These are phyloP conservation scores for Deilephila elpenor DNA, from an alignment of 2,888 invertebrate genomes.

Conservation along the genomic window DNA sequence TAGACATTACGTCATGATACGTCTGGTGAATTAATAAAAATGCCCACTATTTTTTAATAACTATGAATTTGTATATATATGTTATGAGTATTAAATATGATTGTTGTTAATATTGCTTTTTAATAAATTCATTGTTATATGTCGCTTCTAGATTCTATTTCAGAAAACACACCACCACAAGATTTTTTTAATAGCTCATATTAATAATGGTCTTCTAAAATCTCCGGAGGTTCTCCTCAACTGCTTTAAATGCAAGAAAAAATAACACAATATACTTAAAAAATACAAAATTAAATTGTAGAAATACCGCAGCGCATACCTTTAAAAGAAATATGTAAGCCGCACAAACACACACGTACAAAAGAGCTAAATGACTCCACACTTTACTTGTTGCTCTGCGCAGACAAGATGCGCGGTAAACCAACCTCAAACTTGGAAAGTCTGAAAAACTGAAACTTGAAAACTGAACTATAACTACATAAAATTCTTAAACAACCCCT, in stretches of 20 bases:
- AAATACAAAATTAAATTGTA: background rate
- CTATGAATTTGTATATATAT: background rate
- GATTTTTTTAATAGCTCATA: too few relatives aligned
- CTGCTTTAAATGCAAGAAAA: too few relatives aligned
- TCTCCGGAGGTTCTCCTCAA: too few relatives aligned
- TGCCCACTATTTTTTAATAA: background rate
- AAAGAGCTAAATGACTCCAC: background rate
- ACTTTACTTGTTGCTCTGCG: slow-evolving; percentile 55
- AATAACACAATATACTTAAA: too few relatives aligned
- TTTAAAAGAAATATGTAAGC: too few relatives aligned
- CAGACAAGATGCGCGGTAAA: slow-evolving; percentile 61
- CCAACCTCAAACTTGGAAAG: slow-evolving; percentile 22
- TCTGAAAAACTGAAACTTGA: too few relatives aligned
- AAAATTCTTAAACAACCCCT: slow-evolving; percentile 32
- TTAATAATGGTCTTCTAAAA: too few relatives aligned
- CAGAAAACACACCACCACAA: too few relatives aligned
- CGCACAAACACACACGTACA: too few relatives aligned
- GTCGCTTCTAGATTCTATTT: too few relatives aligned
- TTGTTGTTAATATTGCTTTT: background rate
- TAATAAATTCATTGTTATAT: too few relatives aligned
- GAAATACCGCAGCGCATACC: too few relatives aligned
- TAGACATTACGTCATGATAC: background rate
- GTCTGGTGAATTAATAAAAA: background rate
- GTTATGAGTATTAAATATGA: background rate
- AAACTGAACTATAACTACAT: background rate